Base-by-base conservation (phyloP, 2,888 invertebrate species). In the Lochmaea capreae region DNA sequence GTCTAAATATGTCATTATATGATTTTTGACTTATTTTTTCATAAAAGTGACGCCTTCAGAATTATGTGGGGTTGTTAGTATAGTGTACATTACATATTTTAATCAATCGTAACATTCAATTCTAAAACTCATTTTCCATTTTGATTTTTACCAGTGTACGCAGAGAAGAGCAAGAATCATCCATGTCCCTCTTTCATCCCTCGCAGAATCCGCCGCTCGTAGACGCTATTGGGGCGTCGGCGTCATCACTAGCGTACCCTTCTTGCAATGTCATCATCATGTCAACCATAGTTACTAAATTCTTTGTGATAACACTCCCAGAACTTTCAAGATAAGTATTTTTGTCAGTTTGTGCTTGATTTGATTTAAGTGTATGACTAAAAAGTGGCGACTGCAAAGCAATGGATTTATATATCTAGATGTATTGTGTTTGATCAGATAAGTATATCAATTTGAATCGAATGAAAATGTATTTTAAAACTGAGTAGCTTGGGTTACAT, bases 181-280 rank as follows among this genome's bases (percentile, higher is more conserved):
- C 66, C 74, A 77, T 79, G 79, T 81, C 84, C 83, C 82, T 82
- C 81, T 81, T 74, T 67, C 66, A 76, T 80, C 82, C 83, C 81
- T 83, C 82, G 79, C 85, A 85, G 86, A 83, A 85, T 86, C 86
- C 85, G 82, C 82, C 83, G 81, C 81, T 83, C 83, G 83, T 82
- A 83, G 86, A 85, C 83, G 85, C 83, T 83, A 78, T 83, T 83
- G 85, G 86, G 86, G 86, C 86, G 87, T 86, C 86, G 86, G 83
- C 86, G 86, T 85, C 84, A 83, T 81, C 77, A 81, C 83, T 84
- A 83, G 74, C 74, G 65, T 68, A 65, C 74, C 72, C 67, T 71
- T 75, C 68, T 68, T 33, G 63, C 72, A 76, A 82, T 85, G 84
- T 84, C 84, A 85, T 82, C 80, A 78, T 81, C 81, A 83, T 81